These are phyloP conservation scores for Malurus cyaneus DNA, from an alignment of 2,113 vertebrate genomes.

Conservation along the genomic window DNA sequence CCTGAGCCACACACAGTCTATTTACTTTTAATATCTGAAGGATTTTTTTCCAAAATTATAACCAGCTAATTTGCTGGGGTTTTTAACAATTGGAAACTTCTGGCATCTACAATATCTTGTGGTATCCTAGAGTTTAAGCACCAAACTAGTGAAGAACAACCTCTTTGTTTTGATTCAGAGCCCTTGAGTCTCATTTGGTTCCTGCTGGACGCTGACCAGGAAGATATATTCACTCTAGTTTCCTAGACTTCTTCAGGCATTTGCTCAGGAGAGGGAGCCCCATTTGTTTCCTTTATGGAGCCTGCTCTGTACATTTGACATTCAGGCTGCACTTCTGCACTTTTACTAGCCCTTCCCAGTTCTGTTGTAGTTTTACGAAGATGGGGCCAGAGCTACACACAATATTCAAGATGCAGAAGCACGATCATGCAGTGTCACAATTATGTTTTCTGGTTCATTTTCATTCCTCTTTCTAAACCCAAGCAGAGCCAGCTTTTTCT, in stretches of 20 bases:
- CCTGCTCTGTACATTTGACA: not conserved
- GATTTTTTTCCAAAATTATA: not conserved
- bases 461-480: not conserved
- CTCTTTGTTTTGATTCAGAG: not conserved
- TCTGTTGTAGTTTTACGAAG: not conserved
- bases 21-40: not conserved
- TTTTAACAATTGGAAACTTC: not conserved
- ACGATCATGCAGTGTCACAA: not conserved
- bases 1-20: not conserved
- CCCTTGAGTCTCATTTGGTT: not conserved
- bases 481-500: not conserved
- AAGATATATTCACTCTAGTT: not conserved
- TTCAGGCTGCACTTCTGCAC: not conserved
- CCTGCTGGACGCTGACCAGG: not conserved
- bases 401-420: not conserved
- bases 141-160: not conserved
- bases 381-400: not conserved
- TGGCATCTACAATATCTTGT: not conserved
- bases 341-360: not conserved
- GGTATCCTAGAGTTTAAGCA: not conserved
- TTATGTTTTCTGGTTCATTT: not conserved
- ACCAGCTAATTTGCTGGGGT: accelerated
- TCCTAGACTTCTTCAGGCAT: not conserved
- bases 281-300: not conserved
- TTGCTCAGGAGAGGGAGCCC: not conserved